These are phyloP conservation scores for Erythrolamprus reginae DNA, from an alignment of 2,113 vertebrate genomes.

Conservation along the genomic window DNA sequence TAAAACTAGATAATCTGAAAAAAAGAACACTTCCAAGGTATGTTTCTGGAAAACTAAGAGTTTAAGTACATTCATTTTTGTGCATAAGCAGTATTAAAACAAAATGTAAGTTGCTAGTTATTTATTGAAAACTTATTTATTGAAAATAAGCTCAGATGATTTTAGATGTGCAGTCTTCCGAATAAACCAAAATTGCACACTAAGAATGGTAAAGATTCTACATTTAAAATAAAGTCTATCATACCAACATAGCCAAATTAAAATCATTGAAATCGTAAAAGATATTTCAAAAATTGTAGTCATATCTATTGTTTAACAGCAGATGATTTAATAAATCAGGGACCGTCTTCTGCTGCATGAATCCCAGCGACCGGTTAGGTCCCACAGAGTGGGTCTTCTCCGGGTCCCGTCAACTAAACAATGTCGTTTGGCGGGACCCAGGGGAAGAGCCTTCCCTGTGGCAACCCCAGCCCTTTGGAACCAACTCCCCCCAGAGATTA, in stretches of 20 bases:
- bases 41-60: not conserved
- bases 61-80: not conserved
- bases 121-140: not conserved
- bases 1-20: conserved; percentile 55
- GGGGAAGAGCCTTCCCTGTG: too few species aligned
- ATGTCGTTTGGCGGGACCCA: too few species aligned
- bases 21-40: conserved; percentile 59
- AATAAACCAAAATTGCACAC: not conserved
- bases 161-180: not conserved
- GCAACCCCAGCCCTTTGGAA: too few species aligned
- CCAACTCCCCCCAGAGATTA: too few species aligned
- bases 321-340: not conserved
- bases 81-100: not conserved
- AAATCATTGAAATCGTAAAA: not conserved
- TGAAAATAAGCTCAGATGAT: not conserved
- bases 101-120: not conserved
- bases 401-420: too few species aligned
- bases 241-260: not conserved
- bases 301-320: not conserved
- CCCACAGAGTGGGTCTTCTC: too few species aligned
- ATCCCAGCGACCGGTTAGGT: too few species aligned
- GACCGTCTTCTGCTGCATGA: too few species aligned
- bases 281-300: not conserved
- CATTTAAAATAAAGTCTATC: not conserved
- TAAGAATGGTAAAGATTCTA: not conserved